Conservation (phyloP, 2,888 invertebrate species). For the Ptychoptera contaminata region DNA sequence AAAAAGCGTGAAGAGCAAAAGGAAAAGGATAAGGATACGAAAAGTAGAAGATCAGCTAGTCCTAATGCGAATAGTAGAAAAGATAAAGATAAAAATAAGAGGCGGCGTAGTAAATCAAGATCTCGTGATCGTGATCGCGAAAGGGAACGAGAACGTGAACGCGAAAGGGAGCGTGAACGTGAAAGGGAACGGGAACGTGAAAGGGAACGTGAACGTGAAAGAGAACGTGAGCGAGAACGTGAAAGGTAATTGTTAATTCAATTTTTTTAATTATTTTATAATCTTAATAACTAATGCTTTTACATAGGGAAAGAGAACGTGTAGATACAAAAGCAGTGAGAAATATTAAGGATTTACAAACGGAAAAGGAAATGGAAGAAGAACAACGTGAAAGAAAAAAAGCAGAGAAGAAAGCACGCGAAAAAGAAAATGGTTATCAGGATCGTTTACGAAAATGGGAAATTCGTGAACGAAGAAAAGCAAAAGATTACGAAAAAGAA, state of each 20-base stretch:
- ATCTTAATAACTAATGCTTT: not conserved
- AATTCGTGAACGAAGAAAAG: slow-evolving; percentile 71
- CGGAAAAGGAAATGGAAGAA: slow-evolving; percentile 77
- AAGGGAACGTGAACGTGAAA: slow-evolving; percentile 28
- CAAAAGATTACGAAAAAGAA: slow-evolving; percentile 71
- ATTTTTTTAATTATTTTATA: not conserved
- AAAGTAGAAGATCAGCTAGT: slow-evolving; percentile 21
- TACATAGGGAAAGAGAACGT: slow-evolving; percentile 25
- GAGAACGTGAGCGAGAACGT: slow-evolving; percentile 17
- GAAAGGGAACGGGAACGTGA: slow-evolving; percentile 33
- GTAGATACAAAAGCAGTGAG: slow-evolving; percentile 36
- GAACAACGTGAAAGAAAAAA: slow-evolving; percentile 83
- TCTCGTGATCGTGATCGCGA: slow-evolving; percentile 36
- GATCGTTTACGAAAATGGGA: slow-evolving; percentile 73
- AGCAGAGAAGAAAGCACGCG: slow-evolving; percentile 75
- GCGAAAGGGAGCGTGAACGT: slow-evolving; percentile 33
- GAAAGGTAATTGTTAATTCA: slow-evolving; percentile 6
- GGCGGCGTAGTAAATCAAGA: slow-evolving; percentile 25
- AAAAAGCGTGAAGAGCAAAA: slow-evolving; percentile 29
- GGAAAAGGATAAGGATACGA: slow-evolving; percentile 29
- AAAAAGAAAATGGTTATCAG: slow-evolving; percentile 95
- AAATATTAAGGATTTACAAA: slow-evolving; percentile 45
- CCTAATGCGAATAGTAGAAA: slow-evolving; percentile 28
- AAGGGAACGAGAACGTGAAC: slow-evolving; percentile 33
- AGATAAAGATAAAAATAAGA: slow-evolving; percentile 21